Evolutionary conservation across 2,113 vertebrate species (phyloP), one percentile per base, ranked within the genome.

Genomic region (Microtus ochrogaster): DNA sequence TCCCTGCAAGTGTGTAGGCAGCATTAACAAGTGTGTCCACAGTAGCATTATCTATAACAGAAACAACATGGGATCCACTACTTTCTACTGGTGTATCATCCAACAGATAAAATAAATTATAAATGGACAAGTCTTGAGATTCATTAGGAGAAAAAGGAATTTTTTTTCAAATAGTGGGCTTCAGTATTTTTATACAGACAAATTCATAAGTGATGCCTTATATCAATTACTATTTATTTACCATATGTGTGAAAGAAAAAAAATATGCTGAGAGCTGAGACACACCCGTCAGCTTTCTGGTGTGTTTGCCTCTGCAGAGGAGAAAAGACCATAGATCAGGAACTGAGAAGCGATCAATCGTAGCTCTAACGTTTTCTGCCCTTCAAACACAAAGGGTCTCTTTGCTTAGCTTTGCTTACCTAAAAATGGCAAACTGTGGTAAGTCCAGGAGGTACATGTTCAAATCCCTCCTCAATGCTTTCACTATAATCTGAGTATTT

Each of bases 381-480:
- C 87, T 79, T 77, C 55, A 88, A 78, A 92, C 83, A 89, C 14
- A 70, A n/a, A 58, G 28, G 26, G 26, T 91, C 7, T 76, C 89
- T 93, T 86, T 65, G 4, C 55, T 84, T 94, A 91, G 76, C 89
- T 93, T 86, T 65, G 4, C 63, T 84, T 93, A 91, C 68, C 63
- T 74, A 58, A 89, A 86, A 86, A 47, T 70, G 33, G 4, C 28
- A 65, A 74, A 70, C 26, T 52, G 7, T 44, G 16, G 39, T 55
- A 55, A 72, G 74, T 85, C 41, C 72, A 13, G 52, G 66, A 61
- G 7, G n/a, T 33, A 19, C 5, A 36, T 30, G 39, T 36, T 17
- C 5, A 77, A 36, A 4, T 70, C 78, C 73, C 47, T 74, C 17
- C 30, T 88, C n/a, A 94, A 44, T 3, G 24, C 13, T 19, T 95